Percentiles rank a stretch among this genome's conserved stretches.
Conservation (phyloP, 2,888 invertebrate genomes). For the Phortica okadai region DNA sequence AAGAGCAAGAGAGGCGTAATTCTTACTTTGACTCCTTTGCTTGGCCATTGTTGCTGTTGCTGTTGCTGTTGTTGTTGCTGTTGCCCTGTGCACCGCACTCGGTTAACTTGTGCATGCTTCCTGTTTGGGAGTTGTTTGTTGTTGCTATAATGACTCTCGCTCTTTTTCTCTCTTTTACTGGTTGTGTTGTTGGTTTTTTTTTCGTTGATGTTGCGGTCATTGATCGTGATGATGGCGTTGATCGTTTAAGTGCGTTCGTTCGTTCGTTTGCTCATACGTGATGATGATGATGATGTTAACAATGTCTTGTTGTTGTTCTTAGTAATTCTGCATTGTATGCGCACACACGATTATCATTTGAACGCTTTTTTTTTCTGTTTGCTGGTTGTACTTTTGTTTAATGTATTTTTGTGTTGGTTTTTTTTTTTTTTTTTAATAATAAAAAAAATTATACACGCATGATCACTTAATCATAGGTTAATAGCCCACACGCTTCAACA, state of each 20-base stretch:
- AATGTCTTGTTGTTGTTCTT: not conserved
- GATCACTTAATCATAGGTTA: not conserved
- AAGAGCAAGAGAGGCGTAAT: not conserved
- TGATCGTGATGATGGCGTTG: not conserved
- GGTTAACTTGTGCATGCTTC: constrained; percentile 14
- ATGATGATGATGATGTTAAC: not conserved
- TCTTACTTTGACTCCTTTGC: not conserved
- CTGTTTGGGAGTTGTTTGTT: not conserved
- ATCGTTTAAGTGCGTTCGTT: not conserved
- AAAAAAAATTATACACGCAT: not conserved
- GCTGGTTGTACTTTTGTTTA: not conserved
- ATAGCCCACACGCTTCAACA: not conserved
- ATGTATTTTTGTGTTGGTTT: not conserved
- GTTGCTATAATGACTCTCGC: not conserved
- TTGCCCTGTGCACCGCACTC: not conserved
- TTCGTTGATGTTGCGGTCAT: not conserved
- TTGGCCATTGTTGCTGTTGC: not conserved
- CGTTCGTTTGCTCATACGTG: not conserved
- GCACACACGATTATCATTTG: not conserved
- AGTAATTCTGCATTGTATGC: not conserved
- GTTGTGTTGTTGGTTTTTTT: not conserved
- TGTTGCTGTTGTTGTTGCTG: constrained; percentile 53
- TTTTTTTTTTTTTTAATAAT: not conserved
- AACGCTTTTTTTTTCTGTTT: not conserved
- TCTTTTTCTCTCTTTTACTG: not conserved